Evolutionary conservation across 2,888 invertebrate species (phyloP).

Genomic region (Belgica antarctica): DNA sequence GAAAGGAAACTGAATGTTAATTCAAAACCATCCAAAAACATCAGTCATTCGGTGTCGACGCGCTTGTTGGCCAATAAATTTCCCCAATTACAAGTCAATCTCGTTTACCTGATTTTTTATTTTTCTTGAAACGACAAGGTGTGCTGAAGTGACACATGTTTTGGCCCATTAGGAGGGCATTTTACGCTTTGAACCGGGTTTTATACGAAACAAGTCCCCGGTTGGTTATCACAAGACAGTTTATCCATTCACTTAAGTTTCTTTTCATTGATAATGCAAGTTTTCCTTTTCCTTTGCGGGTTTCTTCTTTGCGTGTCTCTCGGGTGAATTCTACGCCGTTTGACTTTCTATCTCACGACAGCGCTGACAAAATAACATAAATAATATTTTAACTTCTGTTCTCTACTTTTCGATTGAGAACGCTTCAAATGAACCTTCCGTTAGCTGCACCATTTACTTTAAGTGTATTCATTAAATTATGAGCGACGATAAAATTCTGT

Average conservation of each 20-base stretch:
- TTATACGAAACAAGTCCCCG: conserved; percentile 36
- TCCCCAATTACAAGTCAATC: not conserved
- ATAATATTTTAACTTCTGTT: not conserved
- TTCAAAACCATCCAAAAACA: not conserved
- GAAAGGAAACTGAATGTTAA: conserved; percentile 52
- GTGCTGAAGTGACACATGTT: conserved; percentile 79
- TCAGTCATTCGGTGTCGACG: conserved; percentile 4
- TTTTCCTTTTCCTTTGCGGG: not conserved
- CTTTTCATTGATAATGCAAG: conserved; percentile 18
- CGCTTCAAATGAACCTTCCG: conserved; percentile 27
- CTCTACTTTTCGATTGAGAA: conserved; percentile 12
- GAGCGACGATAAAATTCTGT: conserved; percentile 19
- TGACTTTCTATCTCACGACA: not conserved
- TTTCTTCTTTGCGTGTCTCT: not conserved
- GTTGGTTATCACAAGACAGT: conserved; percentile 29
- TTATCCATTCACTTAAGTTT: conserved; percentile 20
- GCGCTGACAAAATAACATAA: conserved; percentile 12
- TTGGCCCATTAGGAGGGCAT: conserved; percentile 66
- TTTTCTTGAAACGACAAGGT: conserved; percentile 73
- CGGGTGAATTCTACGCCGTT: not conserved
- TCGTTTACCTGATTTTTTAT: conserved; percentile 57
- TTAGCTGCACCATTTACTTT: conserved; percentile 16
- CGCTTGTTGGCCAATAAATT: not conserved
- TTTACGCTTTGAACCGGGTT: conserved; percentile 36
- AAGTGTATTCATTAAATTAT: conserved; percentile 23